phyloP scores from a whole-genome alignment of 2,888 invertebrate genomes.

The Podabrus alpinus region DNA sequence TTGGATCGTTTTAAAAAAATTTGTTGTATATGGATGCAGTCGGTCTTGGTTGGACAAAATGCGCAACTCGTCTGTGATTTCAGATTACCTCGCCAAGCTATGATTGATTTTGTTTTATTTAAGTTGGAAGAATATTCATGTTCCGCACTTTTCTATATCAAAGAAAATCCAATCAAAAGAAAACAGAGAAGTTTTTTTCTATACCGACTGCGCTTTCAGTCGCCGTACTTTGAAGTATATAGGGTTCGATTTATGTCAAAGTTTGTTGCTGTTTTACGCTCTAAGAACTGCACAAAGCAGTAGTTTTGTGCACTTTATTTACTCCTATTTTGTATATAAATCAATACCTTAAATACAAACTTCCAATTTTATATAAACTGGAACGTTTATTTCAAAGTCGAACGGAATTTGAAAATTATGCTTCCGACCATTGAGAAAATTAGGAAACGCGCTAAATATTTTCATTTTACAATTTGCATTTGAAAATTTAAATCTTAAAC shows the following conservation, averaged over 20 bases:
- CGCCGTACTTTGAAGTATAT: slow-evolving; percentile 29
- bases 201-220: slow-evolving; percentile 20
- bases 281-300: slow-evolving; percentile 14
- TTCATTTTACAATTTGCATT: background rate
- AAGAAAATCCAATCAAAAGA: slow-evolving; percentile 46
- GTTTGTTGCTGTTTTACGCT: slow-evolving; percentile 21
- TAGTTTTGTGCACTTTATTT: slow-evolving; percentile 12
- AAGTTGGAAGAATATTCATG: slow-evolving; percentile 43
- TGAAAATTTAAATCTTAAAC: background rate
- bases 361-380: background rate
- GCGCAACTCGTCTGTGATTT: slow-evolving; percentile 39
- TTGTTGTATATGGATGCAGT: background rate
- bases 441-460: background rate
- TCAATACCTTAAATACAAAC: background rate
- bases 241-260: slow-evolving; percentile 30
- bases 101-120: slow-evolving; percentile 44
- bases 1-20: too few species aligned
- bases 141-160: slow-evolving; percentile 43
- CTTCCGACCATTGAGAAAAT: background rate
- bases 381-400: background rate
- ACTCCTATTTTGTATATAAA: slow-evolving; percentile 7
- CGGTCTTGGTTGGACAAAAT: slow-evolving; percentile 21
- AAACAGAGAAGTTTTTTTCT: slow-evolving; percentile 32
- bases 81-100: slow-evolving; percentile 41
- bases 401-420: background rate